Evolutionary conservation across 2,113 vertebrate genomes (phyloP).

Genomic region (Corythoichthys haematopterus): DNA sequence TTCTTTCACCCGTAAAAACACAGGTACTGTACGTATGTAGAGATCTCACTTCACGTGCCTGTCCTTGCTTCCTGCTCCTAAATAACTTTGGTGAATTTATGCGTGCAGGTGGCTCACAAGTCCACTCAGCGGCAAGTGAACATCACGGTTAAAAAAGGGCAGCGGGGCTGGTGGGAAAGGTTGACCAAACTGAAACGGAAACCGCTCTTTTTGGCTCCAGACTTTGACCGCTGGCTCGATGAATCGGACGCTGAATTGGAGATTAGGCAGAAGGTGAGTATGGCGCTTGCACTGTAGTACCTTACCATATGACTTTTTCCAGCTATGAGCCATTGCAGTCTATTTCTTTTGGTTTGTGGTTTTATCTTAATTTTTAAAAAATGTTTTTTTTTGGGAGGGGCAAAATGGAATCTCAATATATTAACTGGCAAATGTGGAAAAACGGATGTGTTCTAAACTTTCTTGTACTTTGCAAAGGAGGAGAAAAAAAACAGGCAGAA

Average conservation of each 20-base stretch:
- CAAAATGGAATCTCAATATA: not conserved
- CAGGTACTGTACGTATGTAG: constrained; percentile 67
- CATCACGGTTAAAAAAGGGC: constrained; percentile 82
- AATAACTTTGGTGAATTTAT: not conserved
- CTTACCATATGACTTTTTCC: too few species aligned
- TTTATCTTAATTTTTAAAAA: too few species aligned
- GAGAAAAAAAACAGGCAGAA: constrained; percentile 82
- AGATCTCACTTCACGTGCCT: not conserved
- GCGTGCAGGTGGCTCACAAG: constrained; percentile 72
- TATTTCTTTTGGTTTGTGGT: not conserved
- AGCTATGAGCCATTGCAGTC: not conserved
- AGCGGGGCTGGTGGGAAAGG: constrained; percentile 87
- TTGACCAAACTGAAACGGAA: constrained; percentile 84
- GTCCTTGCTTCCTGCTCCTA: not conserved
- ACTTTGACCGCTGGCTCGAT: constrained; percentile 96
- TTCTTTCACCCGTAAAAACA: constrained; percentile 80
- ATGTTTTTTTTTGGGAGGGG: too few species aligned
- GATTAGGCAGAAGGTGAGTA: constrained; percentile 81
- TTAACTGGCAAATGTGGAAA: not conserved
- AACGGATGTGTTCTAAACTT: not conserved
- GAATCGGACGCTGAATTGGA: constrained; percentile 97
- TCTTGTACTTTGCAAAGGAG: constrained; percentile 74
- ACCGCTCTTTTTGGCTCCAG: constrained; percentile 83
- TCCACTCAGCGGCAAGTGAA: constrained; percentile 90
- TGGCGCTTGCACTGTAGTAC: not conserved